Base-by-base conservation (phyloP, 2,888 invertebrate genomes). In the Tenthredo mesomela region DNA sequence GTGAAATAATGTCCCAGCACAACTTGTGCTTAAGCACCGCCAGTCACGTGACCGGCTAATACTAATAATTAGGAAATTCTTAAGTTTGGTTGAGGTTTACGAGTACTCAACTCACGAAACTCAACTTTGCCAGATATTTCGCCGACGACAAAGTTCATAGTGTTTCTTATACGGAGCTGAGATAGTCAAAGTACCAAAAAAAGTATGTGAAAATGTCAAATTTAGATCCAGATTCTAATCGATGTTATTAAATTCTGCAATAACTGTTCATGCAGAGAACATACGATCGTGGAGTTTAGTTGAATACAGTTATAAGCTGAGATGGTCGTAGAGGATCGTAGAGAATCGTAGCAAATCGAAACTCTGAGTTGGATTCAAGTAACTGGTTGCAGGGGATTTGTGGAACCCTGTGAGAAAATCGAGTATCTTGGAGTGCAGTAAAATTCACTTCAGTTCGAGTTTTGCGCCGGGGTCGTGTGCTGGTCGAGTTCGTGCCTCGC, bases 401-500 rank as follows among this genome's bases (percentile, higher is more conserved):
- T 73, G 71, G 21, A 73, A 73, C 71, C 40, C 10, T 21, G 21
- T 40, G 84, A 65, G 84, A 71, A 75, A 70, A 82, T 70, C 21
- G 73, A 71, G 83, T 71, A 71, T 50, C 70, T 47, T 73, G 54
- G 21, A 80, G 37, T 61, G 80, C 80, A 61, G 61, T 84, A 84
- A 84, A 80, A 61, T 84, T 84, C 77, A 84, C 84, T 75, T 77
- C 77, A 67, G 80, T 40, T 77, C 61, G 85, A 85, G 82, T 83
- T 85, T 70, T 85, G 85, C 40, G 47, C 29, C 77, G 50, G 50
- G 80, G 80, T 80, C 61, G 80, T 21, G 80, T 80, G 80, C 77
- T 80, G 58, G 82, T 82, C 82, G 82, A 82, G 82, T 82, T 87
- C 87, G 87, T 87, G 87, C 89, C 86, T 87, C 87, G 88, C 86